These are phyloP conservation scores for Tipula unca DNA, from an alignment of 2,888 invertebrate species.

Conservation along the genomic window DNA sequence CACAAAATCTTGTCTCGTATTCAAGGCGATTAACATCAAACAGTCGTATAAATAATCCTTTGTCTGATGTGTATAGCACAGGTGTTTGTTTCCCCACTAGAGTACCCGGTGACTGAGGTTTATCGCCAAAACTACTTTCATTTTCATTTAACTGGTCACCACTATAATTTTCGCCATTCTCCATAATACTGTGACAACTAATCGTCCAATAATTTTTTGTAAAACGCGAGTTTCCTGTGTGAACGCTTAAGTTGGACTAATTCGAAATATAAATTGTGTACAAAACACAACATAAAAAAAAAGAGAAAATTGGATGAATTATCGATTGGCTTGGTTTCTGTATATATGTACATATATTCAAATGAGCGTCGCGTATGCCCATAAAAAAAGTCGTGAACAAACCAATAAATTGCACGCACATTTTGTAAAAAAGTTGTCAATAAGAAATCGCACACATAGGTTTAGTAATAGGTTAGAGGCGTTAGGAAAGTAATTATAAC, in stretches of 20 bases:
- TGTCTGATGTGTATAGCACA: background rate
- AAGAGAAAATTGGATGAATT: background rate
- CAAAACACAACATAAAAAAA: background rate
- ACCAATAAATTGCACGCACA: background rate
- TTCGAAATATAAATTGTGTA: background rate
- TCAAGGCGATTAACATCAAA: background rate
- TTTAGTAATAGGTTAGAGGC: background rate
- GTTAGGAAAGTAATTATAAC: background rate
- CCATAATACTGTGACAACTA: background rate
- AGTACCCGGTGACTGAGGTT: background rate
- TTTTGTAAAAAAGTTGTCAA: background rate
- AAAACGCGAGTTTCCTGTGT: background rate
- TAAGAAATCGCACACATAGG: background rate
- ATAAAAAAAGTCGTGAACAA: background rate
- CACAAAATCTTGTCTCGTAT: conserved; percentile 15
- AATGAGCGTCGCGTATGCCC: background rate
- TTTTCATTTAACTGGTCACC: background rate
- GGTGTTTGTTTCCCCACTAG: background rate
- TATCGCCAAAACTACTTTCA: background rate
- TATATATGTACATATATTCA: no score
- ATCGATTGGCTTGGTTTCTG: background rate
- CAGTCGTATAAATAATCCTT: background rate
- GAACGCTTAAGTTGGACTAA: background rate
- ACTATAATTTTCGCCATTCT: background rate
- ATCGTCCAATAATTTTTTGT: background rate